Evolutionary conservation across 2,797 vertebrate genomes (phyloP), one percentile per base, ranked within the genome.

Genomic region (Myiotriccus ornatus): DNA sequence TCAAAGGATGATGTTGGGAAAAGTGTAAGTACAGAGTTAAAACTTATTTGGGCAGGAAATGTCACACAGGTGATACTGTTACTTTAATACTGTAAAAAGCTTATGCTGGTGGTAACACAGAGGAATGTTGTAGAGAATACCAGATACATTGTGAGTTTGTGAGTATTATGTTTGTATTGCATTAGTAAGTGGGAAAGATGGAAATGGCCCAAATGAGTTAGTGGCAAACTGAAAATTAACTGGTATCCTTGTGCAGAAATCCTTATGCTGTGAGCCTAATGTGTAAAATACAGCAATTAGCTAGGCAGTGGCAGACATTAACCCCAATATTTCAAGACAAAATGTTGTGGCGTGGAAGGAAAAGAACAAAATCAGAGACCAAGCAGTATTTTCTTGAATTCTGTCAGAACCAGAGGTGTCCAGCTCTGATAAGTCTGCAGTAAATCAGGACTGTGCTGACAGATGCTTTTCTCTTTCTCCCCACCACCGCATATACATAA

Each of bases 1-100:
- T 99, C 99, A 4, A 99, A 99, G 98, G 99, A 99, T 2, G 99
- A 99, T 7, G 99, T 98, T 43, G 99, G 99, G 95, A 99, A 99
- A 97, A 99, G 96, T 1, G 99, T 99, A 98, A 98, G 99, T 96
- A 9, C 30, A n/a, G 18, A 21, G 23, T 75, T 60, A 9, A 80
- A 80, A 78, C 13, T 34, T 16, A 19, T 19, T 12, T 13, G 3
- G 11, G 43, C 56, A 67, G 52, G 53, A 90, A 50, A 21, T 15
- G 39, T 41, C 46, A 37, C 55, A 5, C 7, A 39, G 34, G 44
- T 1, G 43, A 49, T 55, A 22, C 34, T 77, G 25, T 90, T 68
- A 71, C 50, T 79, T 71, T 41, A 37, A 19, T 27, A 35, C 13
- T 47, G 30, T 16, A 35, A 14, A 74, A 60, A 53, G 13, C 18